Evolutionary conservation across 1,140 invertebrate species (phyloP), one percentile per base, ranked within the genome.

Genomic region (Calosoma granatense): DNA sequence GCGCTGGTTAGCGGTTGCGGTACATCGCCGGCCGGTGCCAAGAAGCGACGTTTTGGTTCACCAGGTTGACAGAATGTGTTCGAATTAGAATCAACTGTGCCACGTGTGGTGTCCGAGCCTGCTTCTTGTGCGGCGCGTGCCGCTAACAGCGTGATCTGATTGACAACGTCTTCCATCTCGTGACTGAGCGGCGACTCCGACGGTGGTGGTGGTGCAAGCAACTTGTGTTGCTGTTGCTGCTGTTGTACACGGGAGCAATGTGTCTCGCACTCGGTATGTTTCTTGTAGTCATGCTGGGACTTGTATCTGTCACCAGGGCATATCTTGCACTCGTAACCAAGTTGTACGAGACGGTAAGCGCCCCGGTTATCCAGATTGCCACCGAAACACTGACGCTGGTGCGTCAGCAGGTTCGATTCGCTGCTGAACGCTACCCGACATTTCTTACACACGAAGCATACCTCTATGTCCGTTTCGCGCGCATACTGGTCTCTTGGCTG

Each of bases 381-480:
- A 11, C 79, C 75, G 67, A 83, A 85, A 66, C 83, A 85, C 52
- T 77, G 80, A 1, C 82, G 75, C 67, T 90, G 88, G 67, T 92
- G 89, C 11, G 74, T 76, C 39, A 86, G 73, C 51, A 90, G 76
- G 2, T 83, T 80, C n/a, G 82, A 80, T 54, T 87, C 84, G 41
- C 81, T 79, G 1, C 86, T 82, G 73, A 87, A 92, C 1, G 89
- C 88, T 51, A 88, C 79, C 55, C 88, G 86, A 71, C 89, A 92
- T 66, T 88, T 85, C 67, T 89, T 88, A 76, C 89, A 92, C 54
- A 91, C 86, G 74, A 87, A 86, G 62, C 88, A 90, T 17, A 89
- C 77, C 66, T 92, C 90, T 41, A 84, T 78, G 64, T 89, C 86
- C 1, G 83, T 70, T 60, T 88, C 81, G 56, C 79, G 67, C 60